Percentiles rank a stretch among this genome's conserved stretches.
Evolutionary conservation across 2,888 invertebrate species (phyloP).

Genomic region (Watsonalla binaria): DNA sequence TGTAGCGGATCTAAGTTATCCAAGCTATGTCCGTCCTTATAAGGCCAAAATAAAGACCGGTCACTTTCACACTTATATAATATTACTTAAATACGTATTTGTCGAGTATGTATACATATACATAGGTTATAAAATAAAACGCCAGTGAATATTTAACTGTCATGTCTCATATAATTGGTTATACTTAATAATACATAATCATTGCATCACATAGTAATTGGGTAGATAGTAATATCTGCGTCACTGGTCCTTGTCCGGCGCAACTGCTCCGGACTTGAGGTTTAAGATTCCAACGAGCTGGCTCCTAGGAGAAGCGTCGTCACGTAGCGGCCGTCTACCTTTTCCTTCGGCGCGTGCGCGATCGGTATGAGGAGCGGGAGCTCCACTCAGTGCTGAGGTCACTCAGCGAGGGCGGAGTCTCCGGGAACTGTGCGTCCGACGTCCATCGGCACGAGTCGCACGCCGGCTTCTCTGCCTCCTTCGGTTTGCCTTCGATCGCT

Average conservation of each 20-base stretch:
- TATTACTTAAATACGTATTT: too few relatives aligned
- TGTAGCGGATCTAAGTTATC: too few relatives aligned
- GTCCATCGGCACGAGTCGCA: constrained; percentile 72
- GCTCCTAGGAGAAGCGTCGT: constrained; percentile 17
- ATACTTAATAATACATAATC: background rate
- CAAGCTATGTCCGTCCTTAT: too few relatives aligned
- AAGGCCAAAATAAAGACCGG: too few relatives aligned
- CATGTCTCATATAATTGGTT: background rate
- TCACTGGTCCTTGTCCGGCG: background rate
- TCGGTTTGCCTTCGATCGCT: constrained; percentile 39
- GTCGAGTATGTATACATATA: too few relatives aligned
- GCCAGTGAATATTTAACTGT: background rate
- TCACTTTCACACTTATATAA: too few relatives aligned
- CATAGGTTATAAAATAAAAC: background rate
- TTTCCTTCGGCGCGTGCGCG: constrained; percentile 57
- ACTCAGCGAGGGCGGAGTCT: constrained; percentile 64
- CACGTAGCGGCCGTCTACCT: constrained; percentile 39
- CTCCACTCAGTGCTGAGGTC: constrained; percentile 71
- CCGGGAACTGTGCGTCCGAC: constrained; percentile 70
- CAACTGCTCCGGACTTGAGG: constrained; percentile 15
- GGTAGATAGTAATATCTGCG: background rate
- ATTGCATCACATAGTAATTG: background rate
- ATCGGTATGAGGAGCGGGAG: constrained; percentile 55
- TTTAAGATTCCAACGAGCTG: constrained; percentile 22
- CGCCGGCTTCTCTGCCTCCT: constrained; percentile 48